Evolutionary conservation across 2,113 vertebrate species (phyloP), one percentile per base, ranked within the genome.

Genomic region (Pluvialis apricaria): DNA sequence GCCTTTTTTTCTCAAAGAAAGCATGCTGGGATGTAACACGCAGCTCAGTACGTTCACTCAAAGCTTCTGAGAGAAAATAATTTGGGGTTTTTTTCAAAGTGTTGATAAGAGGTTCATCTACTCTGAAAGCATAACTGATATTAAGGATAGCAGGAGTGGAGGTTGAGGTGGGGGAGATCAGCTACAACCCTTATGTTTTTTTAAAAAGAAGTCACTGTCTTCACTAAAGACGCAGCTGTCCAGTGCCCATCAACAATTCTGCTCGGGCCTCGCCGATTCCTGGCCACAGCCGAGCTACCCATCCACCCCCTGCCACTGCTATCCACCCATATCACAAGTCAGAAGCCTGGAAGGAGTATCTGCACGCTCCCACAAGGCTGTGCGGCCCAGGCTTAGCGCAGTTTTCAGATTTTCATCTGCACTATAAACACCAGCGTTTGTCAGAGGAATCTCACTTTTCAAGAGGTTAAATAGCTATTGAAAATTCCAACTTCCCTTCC

Each of bases 331-430:
- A 15, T 5, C 65, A 25, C 38, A 31, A 29, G 32, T 8, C 38
- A 34, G 28, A 57, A 51, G 40, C 24, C 34, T 26, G 5, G 4
- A 5, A 31, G 52, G 60, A 40, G 13, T 4, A 31, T 10, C 42
- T 32, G 17, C 6, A 7, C 5, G 21, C 12, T 55, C 64, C 61
- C 26, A 5, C 15, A 5, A 25, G 32, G 51, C 34, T 54, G 7
- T 15, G 28, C 14, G 29, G 42, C 36, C 44, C 2, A 4, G 24
- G 55, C 49, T 62, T 0, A 0, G 20, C 3, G 15, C 25, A 31
- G 5, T 20, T 77, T 32, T 22, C n/a, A 60, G 44, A 31, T 82
- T 54, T 54, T 45, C 57, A 42, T 25, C 71, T 42, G 36, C 14
- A 10, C 40, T 42, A 71, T 64, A 40, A 61, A 13, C 31, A 24